Conservation (phyloP, 2,797 vertebrate species). For the Gambusia yucatana region DNA sequence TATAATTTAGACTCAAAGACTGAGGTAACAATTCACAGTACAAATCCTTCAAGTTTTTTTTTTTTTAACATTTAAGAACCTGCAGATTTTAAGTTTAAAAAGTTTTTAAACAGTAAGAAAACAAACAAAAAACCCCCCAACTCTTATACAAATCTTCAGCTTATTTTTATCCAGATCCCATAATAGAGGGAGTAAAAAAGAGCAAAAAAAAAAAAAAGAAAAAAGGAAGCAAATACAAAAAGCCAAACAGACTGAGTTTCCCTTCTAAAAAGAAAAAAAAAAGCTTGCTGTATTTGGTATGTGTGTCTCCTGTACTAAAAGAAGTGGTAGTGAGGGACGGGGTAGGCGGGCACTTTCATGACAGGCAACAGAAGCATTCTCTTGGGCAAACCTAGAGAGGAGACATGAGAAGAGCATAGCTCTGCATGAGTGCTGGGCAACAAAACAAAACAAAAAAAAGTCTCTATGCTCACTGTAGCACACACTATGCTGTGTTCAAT, state of each 20-base stretch:
- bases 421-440: constrained; percentile 88
- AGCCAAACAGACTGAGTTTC: constrained; percentile 60
- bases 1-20: constrained; percentile 89
- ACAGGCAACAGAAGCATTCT: constrained; percentile 99
- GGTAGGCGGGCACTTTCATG: constrained; percentile 99
- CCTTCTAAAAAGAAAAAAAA: constrained; percentile 82
- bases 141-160: constrained; percentile 88
- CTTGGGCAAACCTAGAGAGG: constrained; percentile 99
- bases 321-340: constrained; percentile 98
- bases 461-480: constrained; percentile 52
- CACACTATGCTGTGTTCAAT: constrained; percentile 31
- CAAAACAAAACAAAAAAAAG: constrained; percentile 18
- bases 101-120: constrained; percentile 86
- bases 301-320: constrained; percentile 90
- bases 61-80: constrained; percentile 80
- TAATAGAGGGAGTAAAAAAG: constrained; percentile 72
- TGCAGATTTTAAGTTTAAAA: constrained; percentile 83
- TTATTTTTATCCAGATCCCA: constrained; percentile 70
- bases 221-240: constrained; percentile 17
- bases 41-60: constrained; percentile 93
- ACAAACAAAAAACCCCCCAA: constrained; percentile 8
- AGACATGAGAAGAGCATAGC: constrained; percentile 92
- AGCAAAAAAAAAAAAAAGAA: constrained; percentile 73
- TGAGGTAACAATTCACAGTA: constrained; percentile 99
- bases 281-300: constrained; percentile 58